Conservation (phyloP, 2,888 invertebrate genomes). For the Lottia scabra region DNA sequence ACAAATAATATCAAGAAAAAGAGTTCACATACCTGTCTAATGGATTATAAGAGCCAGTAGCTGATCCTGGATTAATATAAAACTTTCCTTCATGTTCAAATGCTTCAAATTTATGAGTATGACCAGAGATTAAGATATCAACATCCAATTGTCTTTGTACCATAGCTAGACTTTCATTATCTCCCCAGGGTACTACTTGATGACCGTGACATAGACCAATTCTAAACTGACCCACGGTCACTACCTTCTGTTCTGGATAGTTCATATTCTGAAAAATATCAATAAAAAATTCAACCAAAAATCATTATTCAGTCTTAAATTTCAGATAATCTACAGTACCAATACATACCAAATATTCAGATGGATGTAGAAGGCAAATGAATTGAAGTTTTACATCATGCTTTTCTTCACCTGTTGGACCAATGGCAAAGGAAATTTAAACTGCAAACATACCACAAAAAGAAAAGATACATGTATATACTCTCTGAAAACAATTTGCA, state of each 20-base stretch:
- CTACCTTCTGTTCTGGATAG: slow-evolving; percentile 96
- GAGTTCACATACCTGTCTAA: slow-evolving; percentile 79
- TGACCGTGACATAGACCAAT: slow-evolving; percentile 98
- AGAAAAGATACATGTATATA: no score
- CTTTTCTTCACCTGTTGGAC: no score
- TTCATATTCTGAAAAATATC: slow-evolving; percentile 78
- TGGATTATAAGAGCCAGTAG: slow-evolving; percentile 97
- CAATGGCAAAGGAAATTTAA: no score
- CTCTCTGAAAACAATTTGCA: no score
- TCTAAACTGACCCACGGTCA: slow-evolving; percentile 97
- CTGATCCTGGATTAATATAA: slow-evolving; percentile 99
- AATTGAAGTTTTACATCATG: no score
- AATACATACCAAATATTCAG: no score
- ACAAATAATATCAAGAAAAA: no score
- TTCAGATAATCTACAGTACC: no score
- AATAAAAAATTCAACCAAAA: not conserved
- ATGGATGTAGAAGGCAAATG: no score
- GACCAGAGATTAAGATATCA: slow-evolving; percentile 97
- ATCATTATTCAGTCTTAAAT: no score
- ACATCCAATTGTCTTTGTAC: slow-evolving; percentile 97
- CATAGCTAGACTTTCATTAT: slow-evolving; percentile 88
- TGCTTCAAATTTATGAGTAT: slow-evolving; percentile 98
- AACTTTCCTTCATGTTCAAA: slow-evolving; percentile 99
- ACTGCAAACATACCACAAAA: no score
- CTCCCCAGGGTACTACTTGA: slow-evolving; percentile 88